Evolutionary conservation across 2,888 invertebrate genomes (phyloP), one percentile per base, ranked within the genome.

Genomic region (Sussaba pulchella): DNA sequence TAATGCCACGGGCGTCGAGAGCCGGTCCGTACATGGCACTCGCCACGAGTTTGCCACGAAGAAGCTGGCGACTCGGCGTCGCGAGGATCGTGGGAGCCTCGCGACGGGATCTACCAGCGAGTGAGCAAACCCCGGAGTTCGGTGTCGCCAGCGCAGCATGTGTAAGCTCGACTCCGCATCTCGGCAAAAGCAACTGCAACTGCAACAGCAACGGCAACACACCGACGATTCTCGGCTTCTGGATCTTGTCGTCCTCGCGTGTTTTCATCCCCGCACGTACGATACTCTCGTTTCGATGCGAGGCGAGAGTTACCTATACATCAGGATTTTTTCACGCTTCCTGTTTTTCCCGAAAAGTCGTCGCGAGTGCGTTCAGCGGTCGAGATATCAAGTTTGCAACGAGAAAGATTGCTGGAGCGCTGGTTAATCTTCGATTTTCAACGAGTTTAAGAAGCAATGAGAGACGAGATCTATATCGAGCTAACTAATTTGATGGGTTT

Each of bases 1-100:
- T 88, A 87, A 87, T 89, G 82, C 81, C 83, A 79, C 77, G 73
- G 82, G 86, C 76, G 84, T 86, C 87, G 69, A 39, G 59, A 47
- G 67, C 72, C 57, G 57, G 66, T 83, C 83, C 83, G 81, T 82
- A 83, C 76, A 84, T 82, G 84, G 84, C 61, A 78, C 78, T 76
- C 83, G 69, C 69, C 69, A 57, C 43, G 72, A 63, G 50, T 52
- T 52, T 17, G 63, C 72, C 80, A 71, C 82, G 77, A 83, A 81
- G 81, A 77, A 81, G 47, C 73, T 66, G 73, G 81, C 81, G 81
- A 81, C 81, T 77, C 41, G 57, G 50, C 72, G 76, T 73, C 73
- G 77, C 74, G 74, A 66, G 70, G 81, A 81, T 81, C 81, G 81
- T 81, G 81, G 81, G 81, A 81, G 69, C 77, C 77, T 19, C 70